Evolutionary conservation across 2,797 vertebrate genomes (phyloP).

Genomic region (Pseudochaenichthys georgianus): DNA sequence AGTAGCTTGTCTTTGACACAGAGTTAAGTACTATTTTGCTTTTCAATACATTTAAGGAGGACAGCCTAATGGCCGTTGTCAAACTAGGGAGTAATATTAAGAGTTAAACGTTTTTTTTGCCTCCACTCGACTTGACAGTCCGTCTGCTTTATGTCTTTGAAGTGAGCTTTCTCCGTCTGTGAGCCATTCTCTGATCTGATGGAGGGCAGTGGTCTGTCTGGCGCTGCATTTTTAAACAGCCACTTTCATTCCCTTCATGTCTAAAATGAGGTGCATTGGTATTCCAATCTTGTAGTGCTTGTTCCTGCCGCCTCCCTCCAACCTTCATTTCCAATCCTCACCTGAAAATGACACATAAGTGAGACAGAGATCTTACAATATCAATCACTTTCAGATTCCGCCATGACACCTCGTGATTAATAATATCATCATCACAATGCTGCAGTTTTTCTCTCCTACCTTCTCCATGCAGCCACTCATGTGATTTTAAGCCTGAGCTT

Average conservation of each 20-base stretch:
- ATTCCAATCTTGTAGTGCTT: conserved; percentile 60
- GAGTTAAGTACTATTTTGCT: conserved; percentile 26
- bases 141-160: conserved; percentile 41
- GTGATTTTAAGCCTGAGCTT: conserved; percentile 48
- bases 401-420: background rate
- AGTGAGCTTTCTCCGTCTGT: conserved; percentile 38
- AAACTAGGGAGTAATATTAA: conserved; percentile 15
- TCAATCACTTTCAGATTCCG: conserved; percentile 18
- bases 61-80: conserved; percentile 9
- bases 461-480: background rate
- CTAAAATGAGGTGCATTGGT: conserved; percentile 60
- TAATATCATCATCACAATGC: conserved; percentile 7
- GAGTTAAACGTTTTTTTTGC: background rate
- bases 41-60: conserved; percentile 31
- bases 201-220: conserved; percentile 34
- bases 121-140: conserved; percentile 27
- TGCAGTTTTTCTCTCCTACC: background rate
- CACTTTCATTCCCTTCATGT: conserved; percentile 59
- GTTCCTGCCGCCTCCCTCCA: conserved; percentile 29
- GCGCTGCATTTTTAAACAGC: conserved; percentile 56
- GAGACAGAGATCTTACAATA: background rate
- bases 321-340: conserved; percentile 15
- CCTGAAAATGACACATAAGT: conserved; percentile 34
- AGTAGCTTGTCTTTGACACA: conserved; percentile 40
- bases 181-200: conserved; percentile 45